Evolutionary conservation across 2,797 vertebrate species (phyloP).

Genomic region (Coreius guichenoti): DNA sequence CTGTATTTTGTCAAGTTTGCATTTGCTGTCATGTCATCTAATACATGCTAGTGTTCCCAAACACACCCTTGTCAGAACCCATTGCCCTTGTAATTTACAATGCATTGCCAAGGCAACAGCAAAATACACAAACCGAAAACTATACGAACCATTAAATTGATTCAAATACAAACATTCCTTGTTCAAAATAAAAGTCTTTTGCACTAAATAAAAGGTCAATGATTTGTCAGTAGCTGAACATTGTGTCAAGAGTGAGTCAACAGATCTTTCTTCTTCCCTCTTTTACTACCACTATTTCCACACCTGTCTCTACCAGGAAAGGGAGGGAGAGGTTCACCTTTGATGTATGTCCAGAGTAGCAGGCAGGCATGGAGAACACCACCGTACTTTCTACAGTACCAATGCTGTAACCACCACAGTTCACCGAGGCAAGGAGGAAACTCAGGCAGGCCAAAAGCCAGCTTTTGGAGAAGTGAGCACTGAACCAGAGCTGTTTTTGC

Average conservation of each 20-base stretch:
- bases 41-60: not conserved
- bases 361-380: conserved; percentile 30
- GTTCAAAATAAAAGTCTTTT: not conserved
- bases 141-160: not conserved
- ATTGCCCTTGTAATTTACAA: conserved; percentile 17
- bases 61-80: conserved; percentile 32
- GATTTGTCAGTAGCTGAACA: conserved; percentile 2
- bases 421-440: conserved; percentile 42
- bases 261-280: not conserved
- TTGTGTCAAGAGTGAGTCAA: not conserved
- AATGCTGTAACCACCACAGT: conserved; percentile 35
- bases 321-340: conserved; percentile 28
- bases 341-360: conserved; percentile 52
- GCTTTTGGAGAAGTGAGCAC: conserved; percentile 14
- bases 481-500: conserved; percentile 8
- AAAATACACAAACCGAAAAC: not conserved
- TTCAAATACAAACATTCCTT: not conserved
- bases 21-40: conserved; percentile 20
- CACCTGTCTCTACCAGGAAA: conserved; percentile 10
- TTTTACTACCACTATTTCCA: not conserved
- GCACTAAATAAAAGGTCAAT: not conserved
- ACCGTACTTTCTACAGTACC: conserved; percentile 36
- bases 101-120: not conserved
- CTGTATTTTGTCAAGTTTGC: conserved; percentile 50
- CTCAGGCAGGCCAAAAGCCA: conserved; percentile 6